Evolutionary conservation across 1,140 invertebrate genomes (phyloP), one percentile per base, ranked within the genome.

Genomic region (Brachionus rubens): DNA sequence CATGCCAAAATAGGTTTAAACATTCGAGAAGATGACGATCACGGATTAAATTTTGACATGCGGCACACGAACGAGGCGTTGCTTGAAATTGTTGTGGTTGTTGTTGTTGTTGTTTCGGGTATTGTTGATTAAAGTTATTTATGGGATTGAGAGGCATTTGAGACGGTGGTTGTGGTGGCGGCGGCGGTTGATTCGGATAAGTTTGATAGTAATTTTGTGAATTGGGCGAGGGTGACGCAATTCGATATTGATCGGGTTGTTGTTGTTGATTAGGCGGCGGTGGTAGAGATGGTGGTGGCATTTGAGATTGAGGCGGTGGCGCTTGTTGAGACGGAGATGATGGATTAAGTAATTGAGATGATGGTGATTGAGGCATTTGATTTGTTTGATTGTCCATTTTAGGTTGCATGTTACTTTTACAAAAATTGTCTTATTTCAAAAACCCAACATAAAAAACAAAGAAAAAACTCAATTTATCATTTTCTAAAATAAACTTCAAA

Each of bases 11-110:
- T 2, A 24, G 50, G 56, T 56, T 46, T 5, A 54, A 19, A 21
- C 48, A 54, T 54, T 75, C 24, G n/a, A 75, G 36, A 14, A 75
- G 36, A 14, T 75, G 43, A 28, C 72, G 48, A 28, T 75, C 72
- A 28, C 48, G 30, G 24, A 75, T 75, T 10, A 30, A 33, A 19
- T 19, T 33, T 12, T 36, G 48, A 54, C 72, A 75, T 50, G 26
- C 21, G n/a, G 72, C 28, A 30, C 72, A 75, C 3, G 46, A 9
- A 43, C 59, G 59, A 9, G 59, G 59, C 2, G 19, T 62, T n/a
- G n/a, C n/a, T n/a, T n/a, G n/a, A n/a, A n/a, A n/a, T n/a, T n/a
- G 12, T 16, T 59, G n/a, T 43, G 41, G 36, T 43, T 4, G 9
- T 14, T 46, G 24, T 30, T 28, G 54, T 30, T 59, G 26, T 33